Evolutionary conservation across 2,888 invertebrate genomes (phyloP), one percentile per base, ranked within the genome.

Genomic region (Autographa gamma): DNA sequence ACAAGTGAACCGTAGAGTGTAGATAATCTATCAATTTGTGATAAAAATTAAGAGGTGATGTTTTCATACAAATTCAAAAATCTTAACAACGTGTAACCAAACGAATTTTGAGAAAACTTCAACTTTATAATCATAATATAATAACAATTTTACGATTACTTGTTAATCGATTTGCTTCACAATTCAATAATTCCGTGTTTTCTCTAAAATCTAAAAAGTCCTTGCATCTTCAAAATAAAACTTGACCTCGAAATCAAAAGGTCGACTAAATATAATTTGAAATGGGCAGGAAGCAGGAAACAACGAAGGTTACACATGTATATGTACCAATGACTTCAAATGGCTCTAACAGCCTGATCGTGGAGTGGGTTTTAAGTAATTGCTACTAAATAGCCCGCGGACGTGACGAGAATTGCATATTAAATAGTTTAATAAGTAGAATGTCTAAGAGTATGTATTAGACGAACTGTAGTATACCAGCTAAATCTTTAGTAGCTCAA

Each of bases 341-440:
- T 82, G 72, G 60, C 66, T 61, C 74, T 77, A 73, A 77, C 64
- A 69, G 73, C 69, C 68, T 63, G 60, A 19, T 66, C 66, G 77
- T 69, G 75, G 34, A 76, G 48, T 67, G 73, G 62, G 59, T 71
- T 73, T 66, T 70, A 73, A 79, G 68, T 81, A 77, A 82, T 77
- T 19, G 68, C 48, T 71, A 63, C 67, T 79, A 71, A 77, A 77
- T 75, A 79, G 58, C 65, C 38, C 59, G 52, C 56, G 31, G 6
- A 79, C 77, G 79, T 78, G 77, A 1, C 14, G 19, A 11, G 79
- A 77, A 77, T 77, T n/a, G 71, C 62, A 74, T 74, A 77, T 62
- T 65, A 48, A 66, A 73, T 69, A 62, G 66, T 54, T 68, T 71
- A 58, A 60, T 48, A 25, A 19, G 63, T 66, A 54, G 13, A 11